Percentiles rank a stretch among this genome's conserved stretches.
phyloP scores from a whole-genome alignment of 2,888 invertebrate genomes.

The Scelioninae gen. 1 region DNA sequence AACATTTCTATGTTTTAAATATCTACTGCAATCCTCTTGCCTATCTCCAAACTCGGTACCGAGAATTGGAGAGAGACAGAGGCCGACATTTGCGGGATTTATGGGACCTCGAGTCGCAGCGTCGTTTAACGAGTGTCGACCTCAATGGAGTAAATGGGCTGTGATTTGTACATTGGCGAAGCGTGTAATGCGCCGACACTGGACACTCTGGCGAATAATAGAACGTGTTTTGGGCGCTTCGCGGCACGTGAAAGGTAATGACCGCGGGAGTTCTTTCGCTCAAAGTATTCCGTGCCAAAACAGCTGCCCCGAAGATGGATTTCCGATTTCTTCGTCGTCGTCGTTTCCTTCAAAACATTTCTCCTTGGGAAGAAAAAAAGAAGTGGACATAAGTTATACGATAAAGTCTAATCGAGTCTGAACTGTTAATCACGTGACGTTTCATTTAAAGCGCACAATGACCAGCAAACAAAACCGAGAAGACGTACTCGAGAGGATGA shows the following conservation, averaged over 20 bases:
- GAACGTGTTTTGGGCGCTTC: slow-evolving; percentile 79
- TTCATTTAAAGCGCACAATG: slow-evolving; percentile 55
- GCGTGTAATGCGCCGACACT: slow-evolving; percentile 77
- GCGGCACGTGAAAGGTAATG: slow-evolving; percentile 77
- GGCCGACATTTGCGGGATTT: slow-evolving; percentile 74
- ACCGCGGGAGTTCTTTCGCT: slow-evolving; percentile 71
- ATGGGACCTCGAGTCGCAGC: slow-evolving; percentile 77
- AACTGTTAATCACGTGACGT: slow-evolving; percentile 38
- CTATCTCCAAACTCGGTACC: slow-evolving; percentile 3
- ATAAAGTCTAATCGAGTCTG: slow-evolving; percentile 30
- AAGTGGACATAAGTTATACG: slow-evolving; percentile 49
- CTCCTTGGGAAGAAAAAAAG: background rate
- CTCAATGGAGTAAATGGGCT: slow-evolving; percentile 82
- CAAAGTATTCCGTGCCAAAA: slow-evolving; percentile 48
- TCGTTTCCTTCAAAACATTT: background rate
- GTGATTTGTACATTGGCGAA: slow-evolving; percentile 82
- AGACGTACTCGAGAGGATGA: slow-evolving; percentile 53
- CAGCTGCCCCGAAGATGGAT: slow-evolving; percentile 59
- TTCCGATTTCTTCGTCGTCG: slow-evolving; percentile 12
- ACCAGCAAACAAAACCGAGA: slow-evolving; percentile 41
- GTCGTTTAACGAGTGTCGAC: slow-evolving; percentile 80
- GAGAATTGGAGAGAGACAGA: slow-evolving; percentile 37
- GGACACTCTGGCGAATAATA: slow-evolving; percentile 76
- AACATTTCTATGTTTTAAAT: slow-evolving; percentile 6
- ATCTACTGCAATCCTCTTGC: background rate